Base-by-base conservation (phyloP, 2,888 invertebrate genomes). In the Heliconius cydno region DNA sequence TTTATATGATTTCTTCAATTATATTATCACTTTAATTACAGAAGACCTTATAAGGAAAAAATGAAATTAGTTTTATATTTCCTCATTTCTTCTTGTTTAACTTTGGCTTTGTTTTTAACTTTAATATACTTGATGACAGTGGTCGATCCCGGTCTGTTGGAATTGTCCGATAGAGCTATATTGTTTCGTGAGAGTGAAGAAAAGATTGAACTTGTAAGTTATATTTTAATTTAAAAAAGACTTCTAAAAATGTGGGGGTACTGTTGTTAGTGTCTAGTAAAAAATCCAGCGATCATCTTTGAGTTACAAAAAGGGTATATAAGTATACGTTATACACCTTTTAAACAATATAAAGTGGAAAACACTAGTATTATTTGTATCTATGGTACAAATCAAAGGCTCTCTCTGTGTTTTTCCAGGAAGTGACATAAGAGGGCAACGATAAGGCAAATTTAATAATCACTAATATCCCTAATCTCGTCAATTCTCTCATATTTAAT, bases 51-150 rank as follows among this genome's bases (percentile, higher is more conserved):
- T n/a, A 70, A 66, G 15, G 1, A n/a, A 66, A 84, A 72, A 84
- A 90, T 90, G 89, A 88, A 86, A 78, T 78, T 86, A n/a, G 10
- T 86, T 1, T 73, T 91, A 1, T 89, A 87, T 78, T 86, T 89
- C 57, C 4, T 87, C 1, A 81, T 87, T 4, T 88, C 84, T 78
- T 85, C 85, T 4, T 71, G 79, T 2, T n/a, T 89, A 12, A 80
- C 89, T 15, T 25, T 89, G 3, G 82, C 84, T 34, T 52, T 91
- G 30, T 90, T 92, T 77, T 12, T 79, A 0, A 79, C 84, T 4
- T 85, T 90, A 46, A 38, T 88, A 5, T 91, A 88, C 79, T 80
- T 92, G 76, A 87, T 92, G 87, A 88, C 87, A 3, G 81, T 84
- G 15, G 84, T 89, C 0, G 92, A 92, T 71, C 90, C 92, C 19